Evolutionary conservation across 2,888 invertebrate genomes (phyloP).

Genomic region (Tiliacea citrago): DNA sequence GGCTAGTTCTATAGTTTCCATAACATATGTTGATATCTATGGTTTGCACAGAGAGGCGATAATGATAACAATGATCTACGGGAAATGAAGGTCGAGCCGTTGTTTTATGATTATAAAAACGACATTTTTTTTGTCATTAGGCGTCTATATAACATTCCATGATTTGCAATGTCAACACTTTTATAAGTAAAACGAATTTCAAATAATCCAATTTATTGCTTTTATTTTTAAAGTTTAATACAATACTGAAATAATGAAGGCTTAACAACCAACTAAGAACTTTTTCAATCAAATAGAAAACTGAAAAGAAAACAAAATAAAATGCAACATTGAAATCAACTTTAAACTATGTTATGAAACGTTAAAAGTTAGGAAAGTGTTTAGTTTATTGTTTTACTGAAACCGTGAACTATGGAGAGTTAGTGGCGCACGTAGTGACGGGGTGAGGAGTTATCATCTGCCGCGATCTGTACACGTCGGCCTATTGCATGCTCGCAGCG

Average conservation of each 20-base stretch:
- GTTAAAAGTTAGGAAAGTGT: conserved; percentile 30
- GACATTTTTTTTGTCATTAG: too few relatives aligned
- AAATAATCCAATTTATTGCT: conserved; percentile 10
- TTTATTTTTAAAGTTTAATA: neutral
- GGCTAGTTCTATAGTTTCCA: conserved; percentile 15
- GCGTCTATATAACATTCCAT: neutral
- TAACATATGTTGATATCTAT: conserved; percentile 4
- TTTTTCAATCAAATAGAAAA: conserved; percentile 27
- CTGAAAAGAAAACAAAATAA: conserved; percentile 12
- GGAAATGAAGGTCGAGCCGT: neutral
- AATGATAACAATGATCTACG: conserved; percentile 12
- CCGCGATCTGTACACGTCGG: conserved; percentile 74
- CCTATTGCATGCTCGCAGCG: conserved; percentile 69
- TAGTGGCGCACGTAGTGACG: conserved; percentile 44
- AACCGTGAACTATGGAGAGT: conserved; percentile 57
- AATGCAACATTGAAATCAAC: conserved; percentile 38
- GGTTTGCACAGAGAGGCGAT: conserved; percentile 1
- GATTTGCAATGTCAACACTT: neutral
- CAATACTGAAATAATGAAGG: conserved; percentile 6
- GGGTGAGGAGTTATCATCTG: conserved; percentile 63
- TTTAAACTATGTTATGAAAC: conserved; percentile 41
- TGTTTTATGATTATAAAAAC: neutral
- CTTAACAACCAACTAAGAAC: conserved; percentile 2
- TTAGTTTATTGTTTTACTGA: conserved; percentile 47
- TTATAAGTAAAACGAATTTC: neutral